phyloP scores from a whole-genome alignment of 2,888 invertebrate genomes.

The Hymenopus coronatus region DNA sequence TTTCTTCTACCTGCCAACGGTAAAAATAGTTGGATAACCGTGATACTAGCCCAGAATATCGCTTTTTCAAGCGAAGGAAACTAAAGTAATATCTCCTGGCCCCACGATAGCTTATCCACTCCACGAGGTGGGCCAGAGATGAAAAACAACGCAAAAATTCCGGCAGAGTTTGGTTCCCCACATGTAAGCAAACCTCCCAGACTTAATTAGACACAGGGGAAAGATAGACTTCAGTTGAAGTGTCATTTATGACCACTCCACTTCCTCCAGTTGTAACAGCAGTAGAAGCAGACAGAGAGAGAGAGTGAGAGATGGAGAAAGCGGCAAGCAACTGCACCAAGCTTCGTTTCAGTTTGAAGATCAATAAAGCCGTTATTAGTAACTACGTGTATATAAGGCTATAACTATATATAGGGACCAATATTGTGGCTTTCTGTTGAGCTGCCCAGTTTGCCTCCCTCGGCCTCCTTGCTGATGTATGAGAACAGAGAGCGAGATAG shows the following conservation, averaged over 20 bases:
- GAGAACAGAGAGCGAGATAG: neutral
- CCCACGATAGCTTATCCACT: neutral
- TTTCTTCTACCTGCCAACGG: no score
- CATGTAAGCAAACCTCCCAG: neutral
- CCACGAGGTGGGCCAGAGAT: neutral
- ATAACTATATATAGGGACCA: constrained; percentile 21
- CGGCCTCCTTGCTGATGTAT: neutral
- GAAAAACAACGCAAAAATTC: neutral
- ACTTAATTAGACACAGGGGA: neutral
- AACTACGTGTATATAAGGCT: constrained; percentile 20
- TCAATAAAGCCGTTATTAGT: constrained; percentile 22
- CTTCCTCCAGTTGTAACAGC: neutral
- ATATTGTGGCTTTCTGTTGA: constrained; percentile 27
- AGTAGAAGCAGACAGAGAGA: neutral
- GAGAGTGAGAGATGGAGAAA: neutral
- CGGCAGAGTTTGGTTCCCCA: neutral
- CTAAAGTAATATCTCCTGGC: neutral
- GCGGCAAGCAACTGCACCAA: constrained; percentile 14
- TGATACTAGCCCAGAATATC: neutral
- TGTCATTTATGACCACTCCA: constrained; percentile 3
- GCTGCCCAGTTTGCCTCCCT: constrained; percentile 17
- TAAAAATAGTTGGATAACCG: no score
- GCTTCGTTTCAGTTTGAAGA: constrained; percentile 18
- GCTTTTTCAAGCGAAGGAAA: neutral
- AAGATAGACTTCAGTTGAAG: constrained; percentile 1